These are phyloP conservation scores for Poecilia gillii DNA, from an alignment of 2,797 vertebrate genomes.

Conservation along the genomic window DNA sequence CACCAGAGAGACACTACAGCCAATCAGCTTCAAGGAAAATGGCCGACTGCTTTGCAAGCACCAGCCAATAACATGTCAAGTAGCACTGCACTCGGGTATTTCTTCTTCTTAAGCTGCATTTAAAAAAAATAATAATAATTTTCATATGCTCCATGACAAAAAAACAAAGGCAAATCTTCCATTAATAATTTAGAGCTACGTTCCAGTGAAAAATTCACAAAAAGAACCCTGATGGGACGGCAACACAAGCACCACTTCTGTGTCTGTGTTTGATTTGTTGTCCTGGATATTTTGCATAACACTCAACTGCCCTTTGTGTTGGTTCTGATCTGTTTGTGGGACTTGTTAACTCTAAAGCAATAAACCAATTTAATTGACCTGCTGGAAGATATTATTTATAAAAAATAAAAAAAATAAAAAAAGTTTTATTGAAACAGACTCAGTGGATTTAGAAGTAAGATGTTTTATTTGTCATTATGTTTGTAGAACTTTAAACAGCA, in stretches of 20 bases:
- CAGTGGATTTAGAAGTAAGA: background rate
- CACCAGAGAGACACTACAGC: background rate
- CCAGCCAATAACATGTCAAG: background rate
- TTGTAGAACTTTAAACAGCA: no score
- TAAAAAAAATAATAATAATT: background rate
- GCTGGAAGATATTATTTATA: background rate
- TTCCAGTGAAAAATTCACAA: background rate
- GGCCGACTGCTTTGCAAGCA: background rate
- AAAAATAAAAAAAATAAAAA: background rate
- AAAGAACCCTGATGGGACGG: background rate
- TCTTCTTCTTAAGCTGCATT: background rate
- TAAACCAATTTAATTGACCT: background rate
- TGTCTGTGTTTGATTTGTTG: no score
- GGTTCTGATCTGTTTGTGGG: background rate
- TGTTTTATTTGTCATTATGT: no score
- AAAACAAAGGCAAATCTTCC: background rate
- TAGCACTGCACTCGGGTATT: background rate
- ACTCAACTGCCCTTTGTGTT: background rate
- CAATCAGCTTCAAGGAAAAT: background rate
- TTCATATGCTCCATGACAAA: background rate
- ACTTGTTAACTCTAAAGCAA: background rate
- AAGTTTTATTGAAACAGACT: background rate
- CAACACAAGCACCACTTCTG: no score
- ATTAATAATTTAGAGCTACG: background rate
- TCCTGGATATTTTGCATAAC: background rate